A percentile compares a stretch with the other conserved stretches of the same genome.
Conservation (phyloP, 2,797 vertebrate species). For the Threskiornis aethiopicus region DNA sequence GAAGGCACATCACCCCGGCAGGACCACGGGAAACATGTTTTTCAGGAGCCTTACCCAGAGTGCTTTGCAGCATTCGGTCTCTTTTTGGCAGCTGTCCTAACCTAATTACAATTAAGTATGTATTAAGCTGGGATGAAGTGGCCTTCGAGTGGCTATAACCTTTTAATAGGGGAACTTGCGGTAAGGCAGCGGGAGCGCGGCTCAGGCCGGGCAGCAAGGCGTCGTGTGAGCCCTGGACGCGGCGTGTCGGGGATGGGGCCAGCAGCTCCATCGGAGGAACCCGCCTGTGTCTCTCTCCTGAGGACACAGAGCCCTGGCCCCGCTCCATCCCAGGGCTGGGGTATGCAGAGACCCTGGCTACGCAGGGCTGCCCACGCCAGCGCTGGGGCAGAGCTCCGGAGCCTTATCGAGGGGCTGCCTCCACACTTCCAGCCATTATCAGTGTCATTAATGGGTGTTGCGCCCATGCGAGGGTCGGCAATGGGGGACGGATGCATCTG, state of each 20-base stretch:
- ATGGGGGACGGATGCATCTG: background rate
- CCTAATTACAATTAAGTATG: conserved; percentile 39
- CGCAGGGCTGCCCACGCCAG: background rate
- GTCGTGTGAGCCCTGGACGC: rapidly evolving
- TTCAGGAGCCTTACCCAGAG: background rate
- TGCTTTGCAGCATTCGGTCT: background rate
- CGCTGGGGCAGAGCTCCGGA: background rate
- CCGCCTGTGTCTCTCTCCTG: rapidly evolving
- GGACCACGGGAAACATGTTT: background rate
- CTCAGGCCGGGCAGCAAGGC: background rate
- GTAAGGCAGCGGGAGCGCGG: rapidly evolving
- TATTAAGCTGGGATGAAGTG: conserved; percentile 47
- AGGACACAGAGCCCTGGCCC: background rate
- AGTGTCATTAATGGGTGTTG: rapidly evolving
- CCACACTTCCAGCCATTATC: background rate
- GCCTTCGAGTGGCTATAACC: conserved; percentile 32
- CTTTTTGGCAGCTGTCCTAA: conserved; percentile 28
- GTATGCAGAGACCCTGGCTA: rapidly evolving
- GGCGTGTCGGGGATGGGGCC: background rate
- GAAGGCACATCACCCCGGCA: background rate
- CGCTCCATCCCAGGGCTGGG: background rate
- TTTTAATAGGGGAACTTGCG: background rate
- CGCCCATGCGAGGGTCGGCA: rapidly evolving
- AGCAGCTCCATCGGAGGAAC: background rate
- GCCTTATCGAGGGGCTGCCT: background rate